Percentiles rank a stretch among this genome's conserved stretches.
Evolutionary conservation across 2,888 invertebrate species (phyloP).

Genomic region (Caenorhabditis sp.): DNA sequence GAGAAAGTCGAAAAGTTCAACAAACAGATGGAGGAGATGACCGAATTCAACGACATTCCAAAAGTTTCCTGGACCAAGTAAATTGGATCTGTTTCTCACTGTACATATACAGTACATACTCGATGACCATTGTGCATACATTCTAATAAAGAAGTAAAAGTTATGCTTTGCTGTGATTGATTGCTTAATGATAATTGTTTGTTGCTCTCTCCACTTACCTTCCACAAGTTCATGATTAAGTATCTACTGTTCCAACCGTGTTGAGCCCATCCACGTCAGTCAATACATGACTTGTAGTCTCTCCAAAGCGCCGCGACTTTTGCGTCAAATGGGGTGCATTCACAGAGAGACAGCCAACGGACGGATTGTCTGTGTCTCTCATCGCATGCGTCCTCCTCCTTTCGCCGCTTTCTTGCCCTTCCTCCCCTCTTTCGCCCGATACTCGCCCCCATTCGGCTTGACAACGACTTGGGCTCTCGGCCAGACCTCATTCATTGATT

Average conservation of each 20-base stretch:
- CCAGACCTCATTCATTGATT: conserved; percentile 49
- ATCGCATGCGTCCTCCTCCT: not conserved
- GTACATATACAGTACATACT: conserved; percentile 16
- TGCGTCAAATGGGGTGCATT: conserved; percentile 45
- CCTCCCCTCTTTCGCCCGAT: conserved; percentile 11
- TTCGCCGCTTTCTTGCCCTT: no score
- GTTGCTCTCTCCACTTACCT: not conserved
- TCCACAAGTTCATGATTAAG: no score
- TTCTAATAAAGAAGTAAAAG: conserved; percentile 22
- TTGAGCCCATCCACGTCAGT: conserved; percentile 19
- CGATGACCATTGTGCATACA: conserved; percentile 23
- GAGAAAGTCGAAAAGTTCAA: conserved; percentile 82
- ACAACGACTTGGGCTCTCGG: conserved; percentile 29
- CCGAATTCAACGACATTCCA: conserved; percentile 83
- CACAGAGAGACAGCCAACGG: conserved; percentile 23
- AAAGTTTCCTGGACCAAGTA: conserved; percentile 83
- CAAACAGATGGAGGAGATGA: conserved; percentile 82
- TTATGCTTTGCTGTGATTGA: not conserved
- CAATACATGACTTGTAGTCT: not conserved
- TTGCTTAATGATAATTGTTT: no score
- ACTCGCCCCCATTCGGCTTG: conserved; percentile 29
- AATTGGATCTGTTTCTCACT: conserved; percentile 28
- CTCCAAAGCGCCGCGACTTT: not conserved
- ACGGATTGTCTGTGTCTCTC: conserved; percentile 43
- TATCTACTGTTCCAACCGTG: not conserved